Evolutionary conservation across 2,888 invertebrate species (phyloP).

Genomic region (Norana najaformis): DNA sequence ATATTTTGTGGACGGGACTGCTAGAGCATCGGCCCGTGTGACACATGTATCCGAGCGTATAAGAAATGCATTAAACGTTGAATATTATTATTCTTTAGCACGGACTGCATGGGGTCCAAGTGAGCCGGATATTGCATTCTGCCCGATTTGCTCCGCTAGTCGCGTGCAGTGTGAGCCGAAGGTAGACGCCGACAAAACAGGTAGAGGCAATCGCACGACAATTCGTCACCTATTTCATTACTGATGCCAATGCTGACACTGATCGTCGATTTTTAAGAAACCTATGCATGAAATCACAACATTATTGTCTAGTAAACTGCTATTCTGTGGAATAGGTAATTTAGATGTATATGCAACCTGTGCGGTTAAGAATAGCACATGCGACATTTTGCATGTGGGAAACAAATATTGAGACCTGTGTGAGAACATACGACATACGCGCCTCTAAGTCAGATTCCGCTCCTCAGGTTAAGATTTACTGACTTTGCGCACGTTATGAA

Average conservation of each 20-base stretch:
- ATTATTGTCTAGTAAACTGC: neutral
- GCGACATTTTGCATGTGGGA: too few species aligned
- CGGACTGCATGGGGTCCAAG: neutral
- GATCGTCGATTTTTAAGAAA: neutral
- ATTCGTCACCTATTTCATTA: neutral
- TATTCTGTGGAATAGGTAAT: neutral
- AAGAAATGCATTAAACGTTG: neutral
- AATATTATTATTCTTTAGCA: neutral
- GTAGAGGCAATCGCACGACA: neutral
- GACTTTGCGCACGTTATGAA: too few species aligned
- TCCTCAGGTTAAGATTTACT: too few species aligned
- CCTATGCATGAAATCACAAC: neutral
- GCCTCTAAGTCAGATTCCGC: too few species aligned
- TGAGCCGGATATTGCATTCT: slow-evolving; percentile 6
- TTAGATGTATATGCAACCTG: too few species aligned
- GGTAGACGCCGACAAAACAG: neutral
- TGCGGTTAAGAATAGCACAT: too few species aligned
- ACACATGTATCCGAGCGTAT: neutral
- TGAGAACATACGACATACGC: too few species aligned
- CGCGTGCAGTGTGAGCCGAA: neutral
- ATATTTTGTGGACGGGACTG: neutral
- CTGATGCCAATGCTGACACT: neutral
- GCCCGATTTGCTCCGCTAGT: neutral
- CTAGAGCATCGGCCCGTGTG: neutral
- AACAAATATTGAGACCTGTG: too few species aligned